A percentile compares a stretch with the other conserved stretches of the same genome.
Conservation (phyloP, 2,113 vertebrate genomes). For the Sinocyclocheilus anshuiensis region DNA sequence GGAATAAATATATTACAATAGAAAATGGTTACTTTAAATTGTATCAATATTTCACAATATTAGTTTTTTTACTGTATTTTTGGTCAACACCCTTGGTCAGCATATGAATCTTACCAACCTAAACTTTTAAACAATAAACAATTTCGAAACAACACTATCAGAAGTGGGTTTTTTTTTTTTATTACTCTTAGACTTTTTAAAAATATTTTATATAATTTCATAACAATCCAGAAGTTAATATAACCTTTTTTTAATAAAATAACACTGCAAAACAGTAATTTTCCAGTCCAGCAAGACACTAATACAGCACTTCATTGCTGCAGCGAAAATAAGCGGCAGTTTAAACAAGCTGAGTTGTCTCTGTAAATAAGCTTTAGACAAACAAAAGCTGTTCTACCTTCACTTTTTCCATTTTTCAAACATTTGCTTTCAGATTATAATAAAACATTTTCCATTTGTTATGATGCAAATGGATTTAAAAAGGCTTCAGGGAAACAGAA, state of each 20-base stretch:
- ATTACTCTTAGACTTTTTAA: neutral
- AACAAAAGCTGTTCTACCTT: neutral
- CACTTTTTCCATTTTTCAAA: neutral
- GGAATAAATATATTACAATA: too few species aligned
- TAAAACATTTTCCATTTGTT: neutral
- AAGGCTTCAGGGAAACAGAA: neutral
- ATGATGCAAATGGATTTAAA: neutral
- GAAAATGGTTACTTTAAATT: too few species aligned
- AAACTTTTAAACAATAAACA: too few species aligned
- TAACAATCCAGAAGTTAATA: neutral
- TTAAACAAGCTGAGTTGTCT: neutral
- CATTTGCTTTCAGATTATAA: neutral
- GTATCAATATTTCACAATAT: too few species aligned
- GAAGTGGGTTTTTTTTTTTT: neutral
- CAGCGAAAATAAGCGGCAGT: too few species aligned
- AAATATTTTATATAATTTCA: neutral
- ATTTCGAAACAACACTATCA: neutral
- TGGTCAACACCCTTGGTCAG: too few species aligned
- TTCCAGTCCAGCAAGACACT: neutral
- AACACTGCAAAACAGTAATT: neutral
- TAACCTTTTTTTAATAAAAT: neutral
- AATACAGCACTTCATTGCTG: too few species aligned
- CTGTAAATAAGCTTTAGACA: neutral
- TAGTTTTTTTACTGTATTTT: too few species aligned
- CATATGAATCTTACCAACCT: neutral